Percentiles rank a stretch among this genome's conserved stretches.
These are phyloP conservation scores for Lophochroa leadbeateri DNA, from an alignment of 2,113 vertebrate species.

Conservation along the genomic window DNA sequence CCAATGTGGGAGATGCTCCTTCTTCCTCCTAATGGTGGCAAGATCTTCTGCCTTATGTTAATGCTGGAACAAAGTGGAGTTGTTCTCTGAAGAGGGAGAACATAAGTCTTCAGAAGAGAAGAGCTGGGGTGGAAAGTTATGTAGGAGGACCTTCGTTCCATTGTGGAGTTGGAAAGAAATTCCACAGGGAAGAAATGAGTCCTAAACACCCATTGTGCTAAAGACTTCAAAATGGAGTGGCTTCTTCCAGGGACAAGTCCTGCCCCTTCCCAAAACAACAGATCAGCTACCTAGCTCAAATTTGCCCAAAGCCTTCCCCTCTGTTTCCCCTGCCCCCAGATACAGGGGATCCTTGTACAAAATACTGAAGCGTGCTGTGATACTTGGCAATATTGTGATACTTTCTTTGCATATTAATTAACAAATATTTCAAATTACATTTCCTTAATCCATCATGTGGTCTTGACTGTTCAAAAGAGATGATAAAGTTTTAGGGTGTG, in stretches of 20 bases:
- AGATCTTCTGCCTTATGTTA: neutral
- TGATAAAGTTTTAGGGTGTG: neutral
- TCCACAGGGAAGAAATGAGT: neutral
- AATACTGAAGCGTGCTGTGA: neutral
- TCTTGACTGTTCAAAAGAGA: neutral
- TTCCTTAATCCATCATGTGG: neutral
- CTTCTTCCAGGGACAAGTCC: neutral
- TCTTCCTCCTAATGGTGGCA: neutral
- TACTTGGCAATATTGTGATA: too few species aligned
- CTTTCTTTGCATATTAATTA: neutral
- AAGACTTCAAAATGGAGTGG: neutral
- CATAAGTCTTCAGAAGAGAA: neutral
- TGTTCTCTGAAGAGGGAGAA: neutral
- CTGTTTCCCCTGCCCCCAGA: neutral
- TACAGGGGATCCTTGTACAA: neutral
- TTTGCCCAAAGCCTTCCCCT: neutral
- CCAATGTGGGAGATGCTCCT: neutral
- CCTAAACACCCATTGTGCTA: neutral
- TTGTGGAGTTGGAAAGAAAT: neutral
- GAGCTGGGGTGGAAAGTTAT: fast-evolving
- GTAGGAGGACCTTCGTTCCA: neutral
- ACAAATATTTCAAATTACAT: neutral
- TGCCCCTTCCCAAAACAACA: neutral
- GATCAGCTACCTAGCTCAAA: neutral
- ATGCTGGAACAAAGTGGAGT: fast-evolving